Evolutionary conservation across 1,140 invertebrate species (phyloP).

Genomic region (Zaprionus tsacasi): DNA sequence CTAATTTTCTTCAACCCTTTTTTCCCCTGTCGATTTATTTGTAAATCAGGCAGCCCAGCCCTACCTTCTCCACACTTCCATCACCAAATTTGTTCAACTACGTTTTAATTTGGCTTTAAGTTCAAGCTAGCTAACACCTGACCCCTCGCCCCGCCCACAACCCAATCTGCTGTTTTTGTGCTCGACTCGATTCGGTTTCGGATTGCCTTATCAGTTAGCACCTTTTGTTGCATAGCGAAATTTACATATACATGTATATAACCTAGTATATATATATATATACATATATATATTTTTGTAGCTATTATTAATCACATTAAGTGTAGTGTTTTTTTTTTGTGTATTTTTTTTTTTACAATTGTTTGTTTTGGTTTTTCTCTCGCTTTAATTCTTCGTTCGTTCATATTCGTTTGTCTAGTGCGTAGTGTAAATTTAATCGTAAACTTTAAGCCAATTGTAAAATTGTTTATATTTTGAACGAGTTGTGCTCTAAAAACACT

Average conservation of each 20-base stretch:
- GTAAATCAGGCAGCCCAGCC: too few relatives aligned
- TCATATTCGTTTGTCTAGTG: constrained; percentile 59
- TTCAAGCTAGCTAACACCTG: background rate
- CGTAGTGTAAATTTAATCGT: constrained; percentile 41
- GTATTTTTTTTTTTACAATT: constrained; percentile 51
- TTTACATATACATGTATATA: constrained; percentile 24
- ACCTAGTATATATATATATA: constrained; percentile 30
- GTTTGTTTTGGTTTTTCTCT: constrained; percentile 39
- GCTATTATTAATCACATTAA: constrained; percentile 39
- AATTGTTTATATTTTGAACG: constrained; percentile 51
- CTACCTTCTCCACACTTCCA: background rate
- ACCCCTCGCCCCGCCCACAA: background rate
- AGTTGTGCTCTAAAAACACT: constrained; percentile 77
- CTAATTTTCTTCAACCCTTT: background rate
- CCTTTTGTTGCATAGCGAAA: constrained; percentile 62
- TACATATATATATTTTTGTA: constrained; percentile 16
- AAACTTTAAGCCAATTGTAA: constrained; percentile 60
- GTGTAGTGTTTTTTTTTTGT: constrained; percentile 45
- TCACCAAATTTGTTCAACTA: constrained; percentile 5
- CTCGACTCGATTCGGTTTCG: constrained; percentile 31
- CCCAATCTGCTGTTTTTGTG: background rate
- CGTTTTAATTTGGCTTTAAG: background rate
- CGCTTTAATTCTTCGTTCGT: constrained; percentile 21
- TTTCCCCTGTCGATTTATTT: background rate
- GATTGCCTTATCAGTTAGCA: constrained; percentile 53